Evolutionary conservation across 1,140 invertebrate genomes (phyloP).

Genomic region (Aricia agestis): DNA sequence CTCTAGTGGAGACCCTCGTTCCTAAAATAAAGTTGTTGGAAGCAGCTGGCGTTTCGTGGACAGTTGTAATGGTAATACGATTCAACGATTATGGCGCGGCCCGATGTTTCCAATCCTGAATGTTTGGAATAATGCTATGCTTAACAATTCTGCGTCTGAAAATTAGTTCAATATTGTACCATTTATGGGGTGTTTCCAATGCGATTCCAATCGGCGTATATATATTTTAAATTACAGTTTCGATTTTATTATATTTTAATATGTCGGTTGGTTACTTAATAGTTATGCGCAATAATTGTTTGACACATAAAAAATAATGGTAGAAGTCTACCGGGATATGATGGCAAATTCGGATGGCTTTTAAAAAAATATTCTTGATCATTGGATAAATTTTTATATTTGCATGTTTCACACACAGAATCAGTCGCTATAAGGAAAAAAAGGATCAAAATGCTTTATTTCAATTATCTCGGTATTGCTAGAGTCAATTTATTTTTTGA

Average conservation of each 20-base stretch:
- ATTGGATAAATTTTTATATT: too few relatives aligned
- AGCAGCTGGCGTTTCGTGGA: slow-evolving; percentile 62
- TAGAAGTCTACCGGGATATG: too few relatives aligned
- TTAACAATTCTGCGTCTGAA: slow-evolving; percentile 44
- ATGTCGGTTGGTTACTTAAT: background rate
- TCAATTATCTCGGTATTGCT: too few relatives aligned
- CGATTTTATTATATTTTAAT: background rate
- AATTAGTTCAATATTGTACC: slow-evolving; percentile 52
- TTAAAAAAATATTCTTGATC: too few relatives aligned
- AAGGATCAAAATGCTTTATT: too few relatives aligned
- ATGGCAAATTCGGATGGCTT: too few relatives aligned
- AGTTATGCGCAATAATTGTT: too few relatives aligned
- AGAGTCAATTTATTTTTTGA: too few relatives aligned
- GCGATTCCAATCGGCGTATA: background rate
- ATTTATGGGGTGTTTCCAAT: slow-evolving; percentile 22
- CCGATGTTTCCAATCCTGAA: slow-evolving; percentile 32
- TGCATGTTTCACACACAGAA: too few relatives aligned
- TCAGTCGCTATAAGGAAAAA: too few relatives aligned
- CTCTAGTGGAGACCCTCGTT: slow-evolving; percentile 42
- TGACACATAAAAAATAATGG: too few relatives aligned
- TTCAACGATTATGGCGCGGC: slow-evolving; percentile 63
- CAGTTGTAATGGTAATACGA: slow-evolving; percentile 72
- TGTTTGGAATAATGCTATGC: slow-evolving; percentile 60
- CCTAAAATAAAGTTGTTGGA: slow-evolving; percentile 68
- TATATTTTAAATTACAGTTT: slow-evolving; percentile 1